These are phyloP conservation scores for Synanthedon tipuliformis DNA, from an alignment of 2,888 invertebrate genomes.

Conservation along the genomic window DNA sequence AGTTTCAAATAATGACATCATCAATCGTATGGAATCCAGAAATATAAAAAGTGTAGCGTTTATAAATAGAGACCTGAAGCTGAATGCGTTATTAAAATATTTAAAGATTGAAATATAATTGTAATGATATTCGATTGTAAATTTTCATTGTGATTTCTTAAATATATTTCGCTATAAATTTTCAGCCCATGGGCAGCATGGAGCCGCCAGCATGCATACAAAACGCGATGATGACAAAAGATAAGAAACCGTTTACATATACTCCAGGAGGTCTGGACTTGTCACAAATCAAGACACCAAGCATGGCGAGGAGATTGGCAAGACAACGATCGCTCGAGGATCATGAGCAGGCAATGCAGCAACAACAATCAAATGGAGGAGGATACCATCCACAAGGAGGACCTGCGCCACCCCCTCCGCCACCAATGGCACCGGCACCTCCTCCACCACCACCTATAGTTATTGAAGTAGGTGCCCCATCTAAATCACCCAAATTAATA, in stretches of 20 bases:
- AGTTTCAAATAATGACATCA: no score
- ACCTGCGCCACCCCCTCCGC: conserved; percentile 49
- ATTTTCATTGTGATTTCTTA: not conserved
- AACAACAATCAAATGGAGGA: conserved; percentile 19
- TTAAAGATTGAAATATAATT: no score
- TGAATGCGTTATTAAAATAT: no score
- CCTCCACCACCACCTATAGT: conserved; percentile 72
- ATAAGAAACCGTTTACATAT: conserved; percentile 97
- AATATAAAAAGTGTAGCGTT: no score
- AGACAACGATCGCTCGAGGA: conserved; percentile 72
- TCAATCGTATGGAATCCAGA: no score
- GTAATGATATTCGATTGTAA: no score
- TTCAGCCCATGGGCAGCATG: conserved; percentile 51
- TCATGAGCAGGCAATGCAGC: conserved; percentile 57
- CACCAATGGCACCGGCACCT: conserved; percentile 54
- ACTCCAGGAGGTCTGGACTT: conserved; percentile 93
- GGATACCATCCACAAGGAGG: conserved; percentile 28
- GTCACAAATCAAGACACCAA: conserved; percentile 89
- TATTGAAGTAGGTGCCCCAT: conserved; percentile 49
- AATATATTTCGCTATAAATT: not conserved
- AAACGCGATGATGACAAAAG: conserved; percentile 95
- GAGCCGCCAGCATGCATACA: conserved; percentile 92
- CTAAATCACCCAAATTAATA: conserved; percentile 64
- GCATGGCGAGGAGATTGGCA: conserved; percentile 85
- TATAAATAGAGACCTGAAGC: no score